A percentile compares a stretch with the other conserved stretches of the same genome.
These are phyloP conservation scores for Ridgeia piscesae DNA, from an alignment of 1,140 invertebrate species.

Conservation along the genomic window DNA sequence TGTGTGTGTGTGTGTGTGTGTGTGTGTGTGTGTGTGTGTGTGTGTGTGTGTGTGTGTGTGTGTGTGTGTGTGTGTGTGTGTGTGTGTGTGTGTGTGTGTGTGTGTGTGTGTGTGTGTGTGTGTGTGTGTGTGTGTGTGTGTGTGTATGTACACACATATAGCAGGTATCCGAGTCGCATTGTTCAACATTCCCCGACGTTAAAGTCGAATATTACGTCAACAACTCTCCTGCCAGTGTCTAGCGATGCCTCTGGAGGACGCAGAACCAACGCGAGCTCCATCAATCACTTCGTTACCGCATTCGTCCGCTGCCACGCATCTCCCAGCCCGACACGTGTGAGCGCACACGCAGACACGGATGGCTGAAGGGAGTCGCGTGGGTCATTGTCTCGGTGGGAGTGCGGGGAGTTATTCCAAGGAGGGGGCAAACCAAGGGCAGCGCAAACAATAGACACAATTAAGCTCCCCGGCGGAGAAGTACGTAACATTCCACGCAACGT, in stretches of 20 bases:
- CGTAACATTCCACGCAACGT: not conserved
- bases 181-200: not conserved
- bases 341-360: no score
- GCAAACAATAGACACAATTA: not conserved
- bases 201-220: not conserved
- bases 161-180: no score
- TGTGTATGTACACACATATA: no score
- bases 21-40: not conserved
- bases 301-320: not conserved
- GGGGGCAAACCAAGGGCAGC: not conserved
- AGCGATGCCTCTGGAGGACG: not conserved
- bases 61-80: not conserved
- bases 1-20: not conserved
- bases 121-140: not conserved
- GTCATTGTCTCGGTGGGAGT: not conserved
- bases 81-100: not conserved
- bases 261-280: not conserved
- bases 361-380: not conserved
- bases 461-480: not conserved
- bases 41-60: not conserved
- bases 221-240: not conserved
- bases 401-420: not conserved
- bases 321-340: not conserved
- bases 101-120: not conserved
- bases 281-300: not conserved